Evolutionary conservation across 1,140 invertebrate species (phyloP), one percentile per base, ranked within the genome.

Genomic region (Macrobrachium nipponense): DNA sequence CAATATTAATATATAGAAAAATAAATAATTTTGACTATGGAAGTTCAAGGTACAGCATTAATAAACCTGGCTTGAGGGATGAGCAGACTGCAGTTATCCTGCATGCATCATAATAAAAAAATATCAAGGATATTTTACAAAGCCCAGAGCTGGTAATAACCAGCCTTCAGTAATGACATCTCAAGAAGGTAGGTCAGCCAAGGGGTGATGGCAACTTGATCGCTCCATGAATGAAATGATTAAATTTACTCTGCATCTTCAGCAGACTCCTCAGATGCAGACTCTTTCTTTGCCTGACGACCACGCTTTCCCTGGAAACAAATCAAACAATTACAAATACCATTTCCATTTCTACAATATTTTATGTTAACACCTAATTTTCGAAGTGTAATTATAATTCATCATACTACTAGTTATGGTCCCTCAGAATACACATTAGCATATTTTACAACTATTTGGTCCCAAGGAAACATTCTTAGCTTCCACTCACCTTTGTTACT

Each of bases 1-100:
- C 43, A 70, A 86, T 86, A 78, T 80, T 75, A 86, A 80, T 86
- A 79, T 62, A 86, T 86, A 86, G 84, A 86, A 86, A 86, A 86
- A 86, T 86, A 86, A 78, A 78, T 86, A 86, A 66, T 66, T 85
- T 86, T 86, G 73, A 62, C 77, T 86, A 61, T 86, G 84, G 84
- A 79, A 80, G 84, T 86, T 80, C 78, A 75, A 86, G 80, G 84
- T 58, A 60, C 80, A 66, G 77, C 84, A 68, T 80, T 75, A 73
- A 70, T 23, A 60, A 80, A 86, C 76, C 77, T 80, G 64, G 80
- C 51, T 51, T 51, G 51, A 51, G 51, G 51, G 51, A 51, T 51
- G 51, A 51, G 51, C 51, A 51, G 51, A 51, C 51, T 12, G 51
- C 51, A 51, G 51, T 12, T 51, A 51, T 51, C 51, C 3, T 51